phyloP scores from a whole-genome alignment of 2,888 invertebrate species.

The Augochlorella aurata region DNA sequence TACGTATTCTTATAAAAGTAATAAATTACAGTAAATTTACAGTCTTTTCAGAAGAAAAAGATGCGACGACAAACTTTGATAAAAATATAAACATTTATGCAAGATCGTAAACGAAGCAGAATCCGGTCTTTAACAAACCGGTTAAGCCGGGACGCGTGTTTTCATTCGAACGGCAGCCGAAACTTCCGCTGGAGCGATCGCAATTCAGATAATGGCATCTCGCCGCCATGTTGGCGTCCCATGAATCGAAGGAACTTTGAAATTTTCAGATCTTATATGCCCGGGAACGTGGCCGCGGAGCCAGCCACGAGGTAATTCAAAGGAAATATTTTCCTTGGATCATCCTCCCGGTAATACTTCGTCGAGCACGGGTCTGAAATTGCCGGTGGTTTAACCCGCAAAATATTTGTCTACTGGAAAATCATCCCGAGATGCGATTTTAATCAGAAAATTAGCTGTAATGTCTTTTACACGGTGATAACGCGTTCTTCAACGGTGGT shows the following conservation, averaged over 20 bases:
- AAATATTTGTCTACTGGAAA: slow-evolving; percentile 3
- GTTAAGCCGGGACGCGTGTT: background rate
- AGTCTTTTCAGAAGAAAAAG: too few relatives aligned
- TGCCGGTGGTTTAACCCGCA: background rate
- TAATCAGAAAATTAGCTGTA: slow-evolving; percentile 14
- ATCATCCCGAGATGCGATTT: slow-evolving; percentile 4
- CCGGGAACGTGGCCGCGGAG: background rate
- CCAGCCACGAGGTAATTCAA: background rate
- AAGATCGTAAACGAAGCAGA: too few relatives aligned
- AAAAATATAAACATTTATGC: too few relatives aligned
- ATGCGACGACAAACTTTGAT: too few relatives aligned
- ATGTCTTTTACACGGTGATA: background rate
- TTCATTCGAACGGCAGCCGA: background rate
- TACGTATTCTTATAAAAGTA: too few relatives aligned
- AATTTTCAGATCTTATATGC: background rate
- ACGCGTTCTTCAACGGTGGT: background rate
- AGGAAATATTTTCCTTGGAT: slow-evolving; percentile 31
- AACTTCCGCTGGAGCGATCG: background rate
- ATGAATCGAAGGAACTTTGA: background rate
- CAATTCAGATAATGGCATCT: background rate
- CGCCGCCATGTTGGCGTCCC: background rate
- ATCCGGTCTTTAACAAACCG: too few relatives aligned
- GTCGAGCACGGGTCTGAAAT: background rate
- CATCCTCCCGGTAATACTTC: background rate
- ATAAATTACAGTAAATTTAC: too few relatives aligned